These are phyloP conservation scores for Chrysogorgia sp. DNA, from an alignment of 92 coral and sea anemone genomes.

Conservation along the genomic window DNA sequence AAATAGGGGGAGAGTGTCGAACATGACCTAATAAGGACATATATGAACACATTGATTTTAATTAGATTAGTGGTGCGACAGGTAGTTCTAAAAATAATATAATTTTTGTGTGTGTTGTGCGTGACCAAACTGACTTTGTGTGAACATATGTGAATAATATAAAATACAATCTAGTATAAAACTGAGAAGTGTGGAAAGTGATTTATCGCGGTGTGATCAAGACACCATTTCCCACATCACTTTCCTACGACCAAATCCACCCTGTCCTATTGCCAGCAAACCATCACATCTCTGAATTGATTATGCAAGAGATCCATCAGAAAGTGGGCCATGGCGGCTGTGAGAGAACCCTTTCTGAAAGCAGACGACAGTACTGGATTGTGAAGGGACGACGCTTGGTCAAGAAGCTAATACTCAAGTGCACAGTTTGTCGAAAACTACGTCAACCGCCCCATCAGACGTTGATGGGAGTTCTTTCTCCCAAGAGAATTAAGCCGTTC, in stretches of 20 bases:
- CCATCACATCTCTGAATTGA: constrained; percentile 32
- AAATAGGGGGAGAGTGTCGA: no score
- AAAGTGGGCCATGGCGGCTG: constrained; percentile 45
- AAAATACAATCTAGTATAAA: no score
- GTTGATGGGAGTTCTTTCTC: constrained; percentile 57
- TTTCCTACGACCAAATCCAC: constrained; percentile 24
- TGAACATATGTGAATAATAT: no score
- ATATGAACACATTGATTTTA: no score
- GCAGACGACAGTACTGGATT: constrained; percentile 54
- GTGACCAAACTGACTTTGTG: no score
- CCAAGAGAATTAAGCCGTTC: constrained; percentile 52
- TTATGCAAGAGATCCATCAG: constrained; percentile 45
- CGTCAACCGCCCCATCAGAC: constrained; percentile 59
- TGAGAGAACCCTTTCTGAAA: constrained; percentile 54
- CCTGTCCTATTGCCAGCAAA: constrained; percentile 20
- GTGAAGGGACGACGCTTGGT: constrained; percentile 37
- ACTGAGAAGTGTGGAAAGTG: no score
- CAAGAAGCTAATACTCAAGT: constrained; percentile 29
- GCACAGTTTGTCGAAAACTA: constrained; percentile 49
- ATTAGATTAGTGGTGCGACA: no score
- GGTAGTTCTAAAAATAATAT: no score
- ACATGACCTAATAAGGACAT: no score
- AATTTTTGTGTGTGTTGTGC: no score
- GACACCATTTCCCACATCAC: no score
- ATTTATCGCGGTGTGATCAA: no score